Conservation (phyloP, 1,140 invertebrate species). For the Drosophila takahashii region DNA sequence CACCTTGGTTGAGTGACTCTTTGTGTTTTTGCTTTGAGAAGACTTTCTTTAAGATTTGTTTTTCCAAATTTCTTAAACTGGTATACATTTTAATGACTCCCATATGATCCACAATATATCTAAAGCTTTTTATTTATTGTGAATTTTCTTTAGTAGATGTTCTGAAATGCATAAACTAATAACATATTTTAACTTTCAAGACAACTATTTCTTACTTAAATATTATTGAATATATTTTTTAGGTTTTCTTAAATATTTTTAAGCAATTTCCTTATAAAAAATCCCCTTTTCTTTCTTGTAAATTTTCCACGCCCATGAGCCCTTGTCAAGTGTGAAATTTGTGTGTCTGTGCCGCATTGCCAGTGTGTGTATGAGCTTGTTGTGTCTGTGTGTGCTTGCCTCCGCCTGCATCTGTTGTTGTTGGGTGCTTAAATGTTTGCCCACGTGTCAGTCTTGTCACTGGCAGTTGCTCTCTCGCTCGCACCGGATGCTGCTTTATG, state of each 20-base stretch:
- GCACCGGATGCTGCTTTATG: slow-evolving; percentile 67
- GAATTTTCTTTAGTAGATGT: no score
- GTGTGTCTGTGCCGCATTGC: neutral
- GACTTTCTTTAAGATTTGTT: slow-evolving; percentile 11
- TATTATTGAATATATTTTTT: no score
- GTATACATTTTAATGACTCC: neutral
- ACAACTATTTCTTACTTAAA: no score
- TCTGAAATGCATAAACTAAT: no score
- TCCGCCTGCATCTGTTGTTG: slow-evolving; percentile 43
- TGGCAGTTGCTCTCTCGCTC: slow-evolving; percentile 26
- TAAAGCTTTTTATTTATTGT: no score
- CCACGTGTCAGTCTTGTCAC: slow-evolving; percentile 73
- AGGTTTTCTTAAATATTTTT: no score
- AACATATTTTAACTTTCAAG: no score
- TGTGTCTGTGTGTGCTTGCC: slow-evolving; percentile 23
- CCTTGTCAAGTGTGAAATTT: slow-evolving; percentile 30
- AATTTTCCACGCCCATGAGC: slow-evolving; percentile 7
- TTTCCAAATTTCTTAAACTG: neutral
- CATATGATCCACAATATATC: neutral
- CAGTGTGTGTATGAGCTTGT: slow-evolving; percentile 13
- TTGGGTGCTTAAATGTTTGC: slow-evolving; percentile 70
- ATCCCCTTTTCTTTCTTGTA: neutral
- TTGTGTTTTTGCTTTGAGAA: neutral
- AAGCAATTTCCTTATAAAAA: no score
- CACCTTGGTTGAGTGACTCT: neutral